Evolutionary conservation across 1,140 invertebrate genomes (phyloP), one percentile per base, ranked within the genome.

Genomic region (Pseudomyrmex cubaensis): DNA sequence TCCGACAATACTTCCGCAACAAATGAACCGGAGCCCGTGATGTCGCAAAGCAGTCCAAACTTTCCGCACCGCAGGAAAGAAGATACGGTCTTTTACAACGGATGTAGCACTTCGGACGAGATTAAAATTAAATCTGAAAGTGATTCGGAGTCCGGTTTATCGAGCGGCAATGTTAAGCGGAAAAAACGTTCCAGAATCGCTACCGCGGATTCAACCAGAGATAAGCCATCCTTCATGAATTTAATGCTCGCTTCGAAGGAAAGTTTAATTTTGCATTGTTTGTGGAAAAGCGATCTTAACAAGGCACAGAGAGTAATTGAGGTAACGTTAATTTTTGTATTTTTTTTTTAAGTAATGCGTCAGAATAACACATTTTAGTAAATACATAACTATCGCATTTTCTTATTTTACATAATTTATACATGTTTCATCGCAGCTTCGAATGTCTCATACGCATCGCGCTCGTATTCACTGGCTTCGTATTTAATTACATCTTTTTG

Each of bases 241-340:
- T 85, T 88, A 44, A 92, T 94, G 91, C 22, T 93, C 2, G 89
- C 93, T 3, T 89, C 92, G 1, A 90, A 89, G 57, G 91, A 93
- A 70, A 93, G 89, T 46, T 77, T 93, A 13, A 83, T 93, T 20
- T 72, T 93, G 12, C 90, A 91, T 52, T 94, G 92, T 69, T 84
- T 94, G 9, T 93, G 93, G 92, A 93, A 89, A 75, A 83, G 82
- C 17, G 87, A 93, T 86, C 91, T 91, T 74, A 48, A n/a, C 0
- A 91, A 90, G 80, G 93, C 93, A 2, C 84, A 89, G 63, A 77
- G 91, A 74, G 87, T 93, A 20, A 90, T 93, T 57, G 75, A 93
- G 91, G 93, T 94, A 90, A 86, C 15, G 61, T 76, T 56, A 62
- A 4, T 59, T 69, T 56, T 17, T 76, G 5, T 63, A 35, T 35